phyloP scores from a whole-genome alignment of 2,113 vertebrate species.

The Antechinus flavipes region DNA sequence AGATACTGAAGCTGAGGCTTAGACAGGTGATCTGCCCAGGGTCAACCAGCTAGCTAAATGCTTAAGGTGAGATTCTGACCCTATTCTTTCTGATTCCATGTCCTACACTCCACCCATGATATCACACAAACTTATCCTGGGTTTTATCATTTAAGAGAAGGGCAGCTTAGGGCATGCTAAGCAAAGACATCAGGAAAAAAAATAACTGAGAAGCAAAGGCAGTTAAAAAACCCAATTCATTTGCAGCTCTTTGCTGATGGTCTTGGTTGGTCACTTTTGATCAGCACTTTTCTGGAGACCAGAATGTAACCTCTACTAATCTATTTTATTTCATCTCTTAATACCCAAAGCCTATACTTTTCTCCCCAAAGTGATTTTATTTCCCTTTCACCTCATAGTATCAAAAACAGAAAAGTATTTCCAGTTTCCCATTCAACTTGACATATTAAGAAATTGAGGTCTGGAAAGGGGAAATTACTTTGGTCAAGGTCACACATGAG shows the following conservation, averaged over 20 bases:
- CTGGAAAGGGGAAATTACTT: not conserved
- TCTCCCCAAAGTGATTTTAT: conserved; percentile 37
- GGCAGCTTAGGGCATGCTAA: not conserved
- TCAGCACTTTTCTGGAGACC: not conserved
- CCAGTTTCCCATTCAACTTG: not conserved
- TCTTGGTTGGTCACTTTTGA: not conserved
- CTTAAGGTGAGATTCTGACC: not conserved
- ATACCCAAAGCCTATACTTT: not conserved
- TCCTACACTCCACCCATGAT: not conserved
- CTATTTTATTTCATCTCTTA: not conserved
- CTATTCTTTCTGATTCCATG: not conserved
- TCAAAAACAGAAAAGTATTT: conserved; percentile 52
- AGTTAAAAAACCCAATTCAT: not conserved
- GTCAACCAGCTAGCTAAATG: not conserved
- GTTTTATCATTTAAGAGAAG: not conserved
- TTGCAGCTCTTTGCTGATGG: not conserved
- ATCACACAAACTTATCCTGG: not conserved
- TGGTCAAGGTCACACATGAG: not conserved
- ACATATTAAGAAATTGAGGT: not conserved
- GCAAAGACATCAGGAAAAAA: not conserved
- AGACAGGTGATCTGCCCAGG: not conserved
- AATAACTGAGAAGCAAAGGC: not conserved
- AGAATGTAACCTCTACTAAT: not conserved
- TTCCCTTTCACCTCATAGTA: conserved; percentile 33
- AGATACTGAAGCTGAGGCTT: not conserved